Conservation (phyloP, 2,113 vertebrate species). For the Marmota flaviventris region DNA sequence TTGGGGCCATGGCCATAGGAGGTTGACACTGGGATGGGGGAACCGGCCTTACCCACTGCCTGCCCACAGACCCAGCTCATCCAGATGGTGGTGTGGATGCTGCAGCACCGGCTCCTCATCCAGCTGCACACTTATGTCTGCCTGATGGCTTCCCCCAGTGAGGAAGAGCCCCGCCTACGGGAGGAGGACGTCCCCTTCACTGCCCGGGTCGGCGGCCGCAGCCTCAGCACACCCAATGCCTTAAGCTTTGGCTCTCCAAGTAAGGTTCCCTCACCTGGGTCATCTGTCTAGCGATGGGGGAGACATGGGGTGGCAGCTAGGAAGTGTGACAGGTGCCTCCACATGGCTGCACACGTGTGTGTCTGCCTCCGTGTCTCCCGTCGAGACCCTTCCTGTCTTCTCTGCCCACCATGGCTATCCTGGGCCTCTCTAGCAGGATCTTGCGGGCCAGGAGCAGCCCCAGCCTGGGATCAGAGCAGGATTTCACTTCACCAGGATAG, state of each 20-base stretch:
- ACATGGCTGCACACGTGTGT: background rate
- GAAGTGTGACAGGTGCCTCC: background rate
- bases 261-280: slow-evolving; percentile 82
- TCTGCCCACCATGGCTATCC: background rate
- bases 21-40: background rate
- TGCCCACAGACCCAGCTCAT: slow-evolving; percentile 95
- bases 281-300: background rate
- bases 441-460: background rate
- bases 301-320: background rate
- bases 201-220: slow-evolving; percentile 92
- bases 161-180: slow-evolving; percentile 89
- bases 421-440: background rate
- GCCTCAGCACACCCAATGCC: slow-evolving; percentile 96
- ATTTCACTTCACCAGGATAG: background rate
- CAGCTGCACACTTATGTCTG: slow-evolving; percentile 98
- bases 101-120: slow-evolving; percentile 95
- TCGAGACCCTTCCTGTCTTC: background rate
- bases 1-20: background rate
- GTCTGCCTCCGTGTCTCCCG: background rate
- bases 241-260: slow-evolving; percentile 99
- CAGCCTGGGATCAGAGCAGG: background rate
- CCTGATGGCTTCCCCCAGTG: slow-evolving; percentile 94
- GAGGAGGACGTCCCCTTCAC: slow-evolving; percentile 92
- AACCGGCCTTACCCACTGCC: background rate
- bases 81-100: slow-evolving; percentile 99